Conservation (phyloP, 2,888 invertebrate species). For the Synanthedon vespiformis region DNA sequence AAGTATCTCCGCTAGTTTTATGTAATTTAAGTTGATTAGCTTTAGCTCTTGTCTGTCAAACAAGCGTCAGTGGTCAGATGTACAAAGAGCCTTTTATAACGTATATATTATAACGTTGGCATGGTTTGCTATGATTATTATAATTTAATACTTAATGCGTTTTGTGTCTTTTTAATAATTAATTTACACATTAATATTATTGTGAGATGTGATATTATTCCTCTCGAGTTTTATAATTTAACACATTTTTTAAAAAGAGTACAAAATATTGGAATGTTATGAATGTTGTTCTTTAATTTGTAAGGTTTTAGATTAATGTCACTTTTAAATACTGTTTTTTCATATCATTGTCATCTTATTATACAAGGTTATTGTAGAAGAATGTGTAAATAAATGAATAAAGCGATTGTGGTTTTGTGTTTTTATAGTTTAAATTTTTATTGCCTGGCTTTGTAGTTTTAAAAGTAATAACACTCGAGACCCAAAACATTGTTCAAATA, state of each 20-base stretch:
- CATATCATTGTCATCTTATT: slow-evolving; percentile 42
- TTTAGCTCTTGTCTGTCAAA: too few relatives aligned
- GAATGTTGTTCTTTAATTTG: slow-evolving; percentile 61
- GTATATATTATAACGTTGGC: slow-evolving; percentile 38
- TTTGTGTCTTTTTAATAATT: slow-evolving; percentile 67
- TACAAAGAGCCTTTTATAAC: slow-evolving; percentile 7
- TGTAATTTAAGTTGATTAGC: too few relatives aligned
- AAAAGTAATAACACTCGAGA: too few relatives aligned
- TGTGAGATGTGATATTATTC: slow-evolving; percentile 42
- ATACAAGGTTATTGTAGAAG: slow-evolving; percentile 60
- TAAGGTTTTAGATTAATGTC: slow-evolving; percentile 66
- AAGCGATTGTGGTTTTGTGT: slow-evolving; percentile 67
- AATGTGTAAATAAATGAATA: slow-evolving; percentile 68
- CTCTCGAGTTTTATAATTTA: slow-evolving; percentile 65
- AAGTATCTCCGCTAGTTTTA: too few relatives aligned
- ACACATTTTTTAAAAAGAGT: slow-evolving; percentile 59
- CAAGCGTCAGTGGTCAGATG: slow-evolving; percentile 19
- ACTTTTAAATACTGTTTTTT: slow-evolving; percentile 53
- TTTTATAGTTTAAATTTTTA: not conserved
- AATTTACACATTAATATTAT: slow-evolving; percentile 62
- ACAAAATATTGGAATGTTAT: slow-evolving; percentile 70
- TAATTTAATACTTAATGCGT: slow-evolving; percentile 63
- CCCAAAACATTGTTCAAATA: too few relatives aligned
- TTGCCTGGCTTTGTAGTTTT: not conserved
- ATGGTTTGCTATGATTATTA: slow-evolving; percentile 54